Evolutionary conservation across 2,797 vertebrate species (phyloP), one percentile per base, ranked within the genome.

Genomic region (Falco peregrinus): DNA sequence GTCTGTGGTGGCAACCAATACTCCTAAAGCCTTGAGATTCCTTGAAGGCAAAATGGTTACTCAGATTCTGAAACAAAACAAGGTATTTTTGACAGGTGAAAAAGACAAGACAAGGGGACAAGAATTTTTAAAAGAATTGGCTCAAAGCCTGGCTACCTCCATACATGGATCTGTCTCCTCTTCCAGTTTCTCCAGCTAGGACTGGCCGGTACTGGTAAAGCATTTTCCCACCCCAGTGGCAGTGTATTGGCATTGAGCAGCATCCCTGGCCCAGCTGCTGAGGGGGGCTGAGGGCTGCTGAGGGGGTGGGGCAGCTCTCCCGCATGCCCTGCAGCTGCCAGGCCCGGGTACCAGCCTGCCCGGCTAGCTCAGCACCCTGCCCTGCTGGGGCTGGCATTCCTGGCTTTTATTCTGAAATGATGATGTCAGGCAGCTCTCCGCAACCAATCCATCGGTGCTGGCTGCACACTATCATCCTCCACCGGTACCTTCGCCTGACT

Each of bases 361-460:
- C 1, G 68, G 15, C 54, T 22, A 48, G 14, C 41, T 47, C 7
- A 0, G 8, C 48, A 8, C 22, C 56, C 73, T 26, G 47, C 24
- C 19, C 33, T 14, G 48, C 43, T 6, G 10, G 45, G n/a, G 17
- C 56, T 39, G 33, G 2, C 22, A 5, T 51, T 33, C 33, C 14
- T 1, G 82, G 74, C 94, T 96, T 43, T 95, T 97, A 97, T 97
- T 97, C 86, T 97, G 97, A 97, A 96, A 51, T 5, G 88, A 57
- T 60, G 96, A 47, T 47, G 79, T 57, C 61, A 60, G 61, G 73
- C 93, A 76, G 82, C 84, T 33, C 88, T 47, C 48, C 20, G n/a
- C 65, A 37, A 6, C 41, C 6, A 7, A 21, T 50, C 64, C 90
- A 37, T 33, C 91, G 0, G 67, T 9, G 69, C 78, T 24, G 43